Evolutionary conservation across 2,888 invertebrate genomes (phyloP).

Genomic region (Chrysolina oricalcia): DNA sequence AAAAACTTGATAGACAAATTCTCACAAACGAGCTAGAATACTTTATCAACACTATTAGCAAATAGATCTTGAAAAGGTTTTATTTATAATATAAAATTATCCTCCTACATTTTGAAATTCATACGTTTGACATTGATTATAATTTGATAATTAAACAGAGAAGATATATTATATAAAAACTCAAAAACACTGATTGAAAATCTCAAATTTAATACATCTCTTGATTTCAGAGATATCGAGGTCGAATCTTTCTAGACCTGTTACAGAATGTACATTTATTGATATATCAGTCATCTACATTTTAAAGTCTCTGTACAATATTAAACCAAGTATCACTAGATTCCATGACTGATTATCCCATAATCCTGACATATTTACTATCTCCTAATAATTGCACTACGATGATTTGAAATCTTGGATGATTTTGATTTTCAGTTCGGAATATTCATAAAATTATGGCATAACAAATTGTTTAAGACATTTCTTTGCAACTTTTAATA

Average conservation of each 20-base stretch:
- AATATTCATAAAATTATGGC: constrained; percentile 3
- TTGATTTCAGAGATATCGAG: neutral
- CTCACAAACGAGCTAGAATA: too few species aligned
- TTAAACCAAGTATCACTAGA: constrained; percentile 63
- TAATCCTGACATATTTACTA: constrained; percentile 44
- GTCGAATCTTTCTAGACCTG: constrained; percentile 28
- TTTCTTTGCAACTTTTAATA: neutral
- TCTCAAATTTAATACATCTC: neutral
- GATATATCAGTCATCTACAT: constrained; percentile 67
- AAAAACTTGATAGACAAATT: too few species aligned
- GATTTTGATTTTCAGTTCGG: constrained; percentile 48
- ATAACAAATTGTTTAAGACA: neutral
- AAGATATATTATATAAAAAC: too few species aligned
- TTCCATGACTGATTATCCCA: constrained; percentile 35
- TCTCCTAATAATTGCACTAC: constrained; percentile 56
- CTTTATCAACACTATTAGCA: too few species aligned
- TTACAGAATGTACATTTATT: constrained; percentile 60
- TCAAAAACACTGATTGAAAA: neutral
- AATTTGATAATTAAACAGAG: too few species aligned
- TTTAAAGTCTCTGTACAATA: constrained; percentile 67
- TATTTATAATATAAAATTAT: too few species aligned
- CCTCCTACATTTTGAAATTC: too few species aligned
- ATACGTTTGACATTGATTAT: too few species aligned
- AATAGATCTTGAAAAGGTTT: too few species aligned
- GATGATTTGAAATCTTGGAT: constrained; percentile 46